phyloP scores from a whole-genome alignment of 1,140 invertebrate genomes.

The Tribolium madens region DNA sequence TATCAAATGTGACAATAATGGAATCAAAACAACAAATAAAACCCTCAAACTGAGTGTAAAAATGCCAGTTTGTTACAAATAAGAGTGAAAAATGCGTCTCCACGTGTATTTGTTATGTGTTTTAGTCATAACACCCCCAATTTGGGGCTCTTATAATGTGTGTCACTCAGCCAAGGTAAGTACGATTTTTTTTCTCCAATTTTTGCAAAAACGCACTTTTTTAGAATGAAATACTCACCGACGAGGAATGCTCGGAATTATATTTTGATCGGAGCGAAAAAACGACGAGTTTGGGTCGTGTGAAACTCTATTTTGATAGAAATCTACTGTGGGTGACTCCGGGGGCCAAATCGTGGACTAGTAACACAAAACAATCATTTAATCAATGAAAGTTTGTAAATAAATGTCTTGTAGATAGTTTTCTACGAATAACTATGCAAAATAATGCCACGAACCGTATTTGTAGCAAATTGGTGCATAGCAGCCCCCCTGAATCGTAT shows the following conservation, averaged over 20 bases:
- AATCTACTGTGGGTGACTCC: background rate
- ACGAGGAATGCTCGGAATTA: background rate
- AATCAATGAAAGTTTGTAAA: background rate
- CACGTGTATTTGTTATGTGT: background rate
- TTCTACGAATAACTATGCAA: background rate
- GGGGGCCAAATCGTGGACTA: background rate
- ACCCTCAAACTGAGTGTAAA: background rate
- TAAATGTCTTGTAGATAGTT: background rate
- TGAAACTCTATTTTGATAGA: background rate
- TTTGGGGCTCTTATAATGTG: background rate
- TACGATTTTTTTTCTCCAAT: background rate
- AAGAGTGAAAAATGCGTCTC: background rate
- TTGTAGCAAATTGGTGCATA: background rate
- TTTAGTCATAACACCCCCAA: conserved; percentile 15
- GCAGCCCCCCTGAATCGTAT: background rate
- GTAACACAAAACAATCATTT: background rate
- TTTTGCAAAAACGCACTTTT: background rate
- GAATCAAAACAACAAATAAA: background rate
- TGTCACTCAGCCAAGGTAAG: background rate
- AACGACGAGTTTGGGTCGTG: background rate
- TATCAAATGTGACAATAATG: background rate
- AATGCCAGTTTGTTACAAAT: background rate
- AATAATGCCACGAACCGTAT: background rate
- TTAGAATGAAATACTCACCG: background rate
- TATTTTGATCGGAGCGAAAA: conserved; percentile 8